Evolutionary conservation across 2,113 vertebrate genomes (phyloP).

Genomic region (Penelope pileata): DNA sequence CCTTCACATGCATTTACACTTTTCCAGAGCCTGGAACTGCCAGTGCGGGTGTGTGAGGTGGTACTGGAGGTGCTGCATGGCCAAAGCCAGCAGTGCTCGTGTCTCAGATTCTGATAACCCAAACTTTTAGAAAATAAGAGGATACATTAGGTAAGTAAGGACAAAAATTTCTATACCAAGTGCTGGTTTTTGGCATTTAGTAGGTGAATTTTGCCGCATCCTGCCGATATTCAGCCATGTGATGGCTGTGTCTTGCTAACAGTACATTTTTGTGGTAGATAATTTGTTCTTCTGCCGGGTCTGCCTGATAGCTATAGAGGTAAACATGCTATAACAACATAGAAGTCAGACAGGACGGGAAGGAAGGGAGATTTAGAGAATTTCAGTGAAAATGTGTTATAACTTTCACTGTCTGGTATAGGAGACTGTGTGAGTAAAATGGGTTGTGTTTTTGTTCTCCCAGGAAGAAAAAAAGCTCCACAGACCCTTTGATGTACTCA

Average conservation of each 20-base stretch:
- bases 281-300: background rate
- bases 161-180: background rate
- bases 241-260: background rate
- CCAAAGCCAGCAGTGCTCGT: background rate
- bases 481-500: background rate
- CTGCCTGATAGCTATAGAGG: background rate
- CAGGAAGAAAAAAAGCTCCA: background rate
- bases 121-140: background rate
- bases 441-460: background rate
- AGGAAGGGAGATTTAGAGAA: background rate
- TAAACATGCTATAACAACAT: background rate
- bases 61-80: background rate
- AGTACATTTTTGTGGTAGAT: background rate
- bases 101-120: background rate
- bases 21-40: background rate
- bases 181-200: background rate
- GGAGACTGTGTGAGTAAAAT: background rate
- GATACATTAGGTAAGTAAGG: background rate
- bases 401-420: background rate
- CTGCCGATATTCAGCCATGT: background rate
- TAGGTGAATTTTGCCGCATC: background rate
- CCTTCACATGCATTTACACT: background rate
- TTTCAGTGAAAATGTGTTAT: constrained; percentile 1
- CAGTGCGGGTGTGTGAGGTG: fast-evolving
- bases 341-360: background rate